These are phyloP conservation scores for Psittacula derbiana DNA, from an alignment of 2,797 vertebrate species.

Conservation along the genomic window DNA sequence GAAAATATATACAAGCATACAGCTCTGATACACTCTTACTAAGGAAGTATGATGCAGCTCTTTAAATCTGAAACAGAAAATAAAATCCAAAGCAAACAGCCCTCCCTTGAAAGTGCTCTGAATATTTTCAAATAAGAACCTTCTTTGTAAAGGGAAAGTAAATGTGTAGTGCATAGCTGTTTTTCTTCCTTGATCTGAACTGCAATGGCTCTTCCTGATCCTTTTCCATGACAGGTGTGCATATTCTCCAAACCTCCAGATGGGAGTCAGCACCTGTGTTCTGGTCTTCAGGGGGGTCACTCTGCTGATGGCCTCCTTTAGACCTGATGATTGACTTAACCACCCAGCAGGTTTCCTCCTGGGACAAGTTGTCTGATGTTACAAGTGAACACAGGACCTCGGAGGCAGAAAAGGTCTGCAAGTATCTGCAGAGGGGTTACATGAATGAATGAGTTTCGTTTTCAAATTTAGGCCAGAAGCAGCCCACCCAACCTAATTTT, in stretches of 20 bases:
- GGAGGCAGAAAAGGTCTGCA: background rate
- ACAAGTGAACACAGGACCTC: background rate
- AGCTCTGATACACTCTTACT: background rate
- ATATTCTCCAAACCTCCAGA: background rate
- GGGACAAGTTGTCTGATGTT: background rate
- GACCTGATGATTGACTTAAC: background rate
- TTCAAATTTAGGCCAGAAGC: constrained; percentile 23
- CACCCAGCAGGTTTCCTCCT: background rate
- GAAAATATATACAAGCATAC: background rate
- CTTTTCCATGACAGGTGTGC: background rate
- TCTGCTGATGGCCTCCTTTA: background rate
- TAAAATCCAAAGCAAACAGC: background rate
- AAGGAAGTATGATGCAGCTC: background rate
- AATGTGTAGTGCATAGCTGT: rapidly evolving
- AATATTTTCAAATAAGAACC: background rate
- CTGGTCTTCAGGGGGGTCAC: background rate
- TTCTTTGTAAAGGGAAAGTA: background rate
- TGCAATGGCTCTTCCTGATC: background rate
- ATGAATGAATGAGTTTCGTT: background rate
- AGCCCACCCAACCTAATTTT: background rate
- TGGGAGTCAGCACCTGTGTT: background rate
- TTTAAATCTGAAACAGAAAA: background rate
- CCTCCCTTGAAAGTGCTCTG: background rate
- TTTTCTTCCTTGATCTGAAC: background rate
- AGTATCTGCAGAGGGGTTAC: background rate